These are phyloP conservation scores for Drosophila dunni DNA, from an alignment of 1,140 invertebrate genomes.

Conservation along the genomic window DNA sequence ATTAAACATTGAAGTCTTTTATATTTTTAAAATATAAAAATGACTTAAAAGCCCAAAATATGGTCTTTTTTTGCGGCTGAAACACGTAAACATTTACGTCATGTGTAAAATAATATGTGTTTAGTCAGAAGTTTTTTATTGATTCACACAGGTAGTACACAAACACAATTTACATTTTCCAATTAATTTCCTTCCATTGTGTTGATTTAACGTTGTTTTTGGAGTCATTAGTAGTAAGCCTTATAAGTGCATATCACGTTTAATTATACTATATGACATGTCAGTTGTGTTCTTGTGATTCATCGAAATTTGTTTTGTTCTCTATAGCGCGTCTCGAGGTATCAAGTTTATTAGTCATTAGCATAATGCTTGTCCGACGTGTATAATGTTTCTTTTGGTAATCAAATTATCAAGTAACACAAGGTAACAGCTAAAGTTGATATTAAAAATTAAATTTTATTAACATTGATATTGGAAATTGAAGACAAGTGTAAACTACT, in stretches of 20 bases:
- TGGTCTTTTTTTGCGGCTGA: no score
- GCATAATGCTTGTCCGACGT: conserved; percentile 21
- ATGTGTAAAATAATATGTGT: background rate
- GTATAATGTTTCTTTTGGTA: conserved; percentile 47
- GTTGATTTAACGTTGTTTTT: background rate
- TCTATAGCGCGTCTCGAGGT: conserved; percentile 41
- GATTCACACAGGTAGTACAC: background rate
- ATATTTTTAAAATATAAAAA: no score
- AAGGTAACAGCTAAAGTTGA: conserved; percentile 24
- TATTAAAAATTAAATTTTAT: background rate
- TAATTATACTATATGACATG: conserved; percentile 35
- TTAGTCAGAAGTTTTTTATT: no score
- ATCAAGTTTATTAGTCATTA: conserved; percentile 59
- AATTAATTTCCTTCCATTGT: background rate
- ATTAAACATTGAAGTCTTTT: no score
- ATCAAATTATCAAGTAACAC: conserved; percentile 63
- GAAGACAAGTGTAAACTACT: conserved; percentile 21
- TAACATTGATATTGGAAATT: no score
- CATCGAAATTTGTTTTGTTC: conserved; percentile 47
- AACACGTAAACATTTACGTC: background rate
- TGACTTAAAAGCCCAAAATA: no score
- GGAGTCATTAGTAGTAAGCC: conserved; percentile 28
- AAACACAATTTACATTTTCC: background rate
- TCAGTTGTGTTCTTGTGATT: conserved; percentile 51
- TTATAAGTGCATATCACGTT: conserved; percentile 3